Evolutionary conservation across 2,113 vertebrate species (phyloP).

Genomic region (Aegithalos caudatus): DNA sequence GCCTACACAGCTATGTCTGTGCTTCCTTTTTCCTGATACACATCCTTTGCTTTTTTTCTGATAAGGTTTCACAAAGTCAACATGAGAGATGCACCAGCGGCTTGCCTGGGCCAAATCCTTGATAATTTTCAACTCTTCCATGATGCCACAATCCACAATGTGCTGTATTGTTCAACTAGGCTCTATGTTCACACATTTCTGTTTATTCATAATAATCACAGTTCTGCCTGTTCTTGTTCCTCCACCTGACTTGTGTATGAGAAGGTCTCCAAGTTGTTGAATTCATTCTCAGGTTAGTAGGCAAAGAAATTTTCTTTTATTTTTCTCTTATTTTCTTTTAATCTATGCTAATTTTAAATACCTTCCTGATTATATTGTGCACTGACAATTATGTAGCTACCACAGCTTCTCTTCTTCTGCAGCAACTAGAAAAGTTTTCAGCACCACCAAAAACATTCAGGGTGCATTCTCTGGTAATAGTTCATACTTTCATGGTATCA

Average conservation of each 20-base stretch:
- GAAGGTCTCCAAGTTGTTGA: not conserved
- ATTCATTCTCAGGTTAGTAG: not conserved
- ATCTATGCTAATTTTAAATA: not conserved
- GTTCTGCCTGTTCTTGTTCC: not conserved
- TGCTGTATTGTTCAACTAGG: not conserved
- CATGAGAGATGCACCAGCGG: not conserved
- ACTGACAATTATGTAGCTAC: not conserved
- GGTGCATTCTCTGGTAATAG: not conserved
- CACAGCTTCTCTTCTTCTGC: not conserved
- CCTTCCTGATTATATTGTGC: not conserved
- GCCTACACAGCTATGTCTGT: not conserved
- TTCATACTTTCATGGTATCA: not conserved
- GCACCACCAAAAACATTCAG: not conserved
- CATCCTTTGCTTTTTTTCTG: not conserved
- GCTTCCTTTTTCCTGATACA: not conserved
- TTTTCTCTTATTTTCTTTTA: no score
- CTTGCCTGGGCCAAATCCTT: not conserved
- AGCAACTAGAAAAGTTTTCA: not conserved
- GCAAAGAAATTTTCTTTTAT: not conserved
- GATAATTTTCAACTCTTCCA: not conserved
- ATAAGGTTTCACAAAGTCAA: not conserved
- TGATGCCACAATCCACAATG: fast-evolving
- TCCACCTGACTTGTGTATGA: not conserved
- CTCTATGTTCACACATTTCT: not conserved
- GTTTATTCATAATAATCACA: not conserved